Evolutionary conservation across 2,888 invertebrate genomes (phyloP).

Genomic region (Euzetes globulus): DNA sequence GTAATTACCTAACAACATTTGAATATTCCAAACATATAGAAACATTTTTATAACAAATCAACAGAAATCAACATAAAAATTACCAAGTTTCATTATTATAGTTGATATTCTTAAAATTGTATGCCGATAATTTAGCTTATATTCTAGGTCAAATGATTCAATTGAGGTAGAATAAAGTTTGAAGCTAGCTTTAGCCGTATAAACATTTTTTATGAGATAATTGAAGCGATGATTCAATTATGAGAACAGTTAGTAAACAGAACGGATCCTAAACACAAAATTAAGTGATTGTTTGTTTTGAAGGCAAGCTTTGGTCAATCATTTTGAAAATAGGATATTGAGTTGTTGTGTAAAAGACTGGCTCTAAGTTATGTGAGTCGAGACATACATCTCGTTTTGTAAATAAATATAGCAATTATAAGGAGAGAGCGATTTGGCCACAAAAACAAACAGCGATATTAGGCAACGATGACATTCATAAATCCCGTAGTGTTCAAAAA

Average conservation of each 20-base stretch:
- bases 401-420: slow-evolving; percentile 19
- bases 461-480: not conserved
- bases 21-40: not conserved
- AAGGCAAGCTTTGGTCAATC: slow-evolving; percentile 20
- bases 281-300: slow-evolving; percentile 25
- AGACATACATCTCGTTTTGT: slow-evolving; percentile 21
- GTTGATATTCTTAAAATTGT: too few relatives aligned
- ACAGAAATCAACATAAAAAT: too few relatives aligned
- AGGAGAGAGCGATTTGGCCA: not conserved
- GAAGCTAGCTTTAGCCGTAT: too few relatives aligned
- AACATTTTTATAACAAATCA: too few relatives aligned
- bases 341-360: slow-evolving; percentile 15
- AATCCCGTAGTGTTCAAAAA: not conserved
- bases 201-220: too few relatives aligned
- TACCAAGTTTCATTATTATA: too few relatives aligned
- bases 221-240: not conserved
- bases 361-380: not conserved
- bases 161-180: too few relatives aligned
- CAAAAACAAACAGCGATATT: not conserved
- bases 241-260: not conserved
- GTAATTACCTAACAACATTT: too few relatives aligned
- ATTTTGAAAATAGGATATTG: slow-evolving; percentile 24
- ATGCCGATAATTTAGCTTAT: too few relatives aligned
- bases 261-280: slow-evolving; percentile 9
- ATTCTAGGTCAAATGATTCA: too few relatives aligned